These are phyloP conservation scores for Myotis lucifugus DNA, from an alignment of 2,113 vertebrate species.

Conservation along the genomic window DNA sequence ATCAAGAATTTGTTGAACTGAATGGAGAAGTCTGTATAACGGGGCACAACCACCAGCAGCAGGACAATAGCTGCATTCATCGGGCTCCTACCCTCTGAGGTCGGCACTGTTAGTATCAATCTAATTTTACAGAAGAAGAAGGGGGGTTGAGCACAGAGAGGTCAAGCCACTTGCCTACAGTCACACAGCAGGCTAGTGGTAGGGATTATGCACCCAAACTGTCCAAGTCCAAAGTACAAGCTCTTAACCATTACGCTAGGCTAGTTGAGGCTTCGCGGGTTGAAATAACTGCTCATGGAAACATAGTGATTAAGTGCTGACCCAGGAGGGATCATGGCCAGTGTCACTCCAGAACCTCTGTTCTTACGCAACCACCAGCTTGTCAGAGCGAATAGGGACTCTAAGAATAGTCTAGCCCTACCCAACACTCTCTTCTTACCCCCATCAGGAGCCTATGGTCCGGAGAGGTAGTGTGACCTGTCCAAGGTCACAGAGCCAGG, in stretches of 20 bases:
- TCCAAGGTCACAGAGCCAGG: not conserved
- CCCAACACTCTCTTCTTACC: not conserved
- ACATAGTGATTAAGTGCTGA: not conserved
- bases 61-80: not conserved
- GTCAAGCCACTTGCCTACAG: not conserved
- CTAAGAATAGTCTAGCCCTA: not conserved
- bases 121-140: not conserved
- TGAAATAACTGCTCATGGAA: not conserved
- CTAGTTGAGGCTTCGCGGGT: fast-evolving
- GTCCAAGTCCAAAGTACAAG: not conserved
- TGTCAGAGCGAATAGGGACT: not conserved
- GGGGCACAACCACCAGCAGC: not conserved
- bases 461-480: no score
- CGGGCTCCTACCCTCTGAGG: not conserved
- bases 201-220: not conserved
- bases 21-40: not conserved
- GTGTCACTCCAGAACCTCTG: not conserved
- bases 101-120: not conserved
- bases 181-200: not conserved
- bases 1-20: not conserved
- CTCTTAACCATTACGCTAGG: not conserved
- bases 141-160: not conserved
- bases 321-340: not conserved
- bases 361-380: not conserved
- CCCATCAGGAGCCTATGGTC: not conserved